Conservation (phyloP, 23 tunicate genomes). For the Styela clava region DNA sequence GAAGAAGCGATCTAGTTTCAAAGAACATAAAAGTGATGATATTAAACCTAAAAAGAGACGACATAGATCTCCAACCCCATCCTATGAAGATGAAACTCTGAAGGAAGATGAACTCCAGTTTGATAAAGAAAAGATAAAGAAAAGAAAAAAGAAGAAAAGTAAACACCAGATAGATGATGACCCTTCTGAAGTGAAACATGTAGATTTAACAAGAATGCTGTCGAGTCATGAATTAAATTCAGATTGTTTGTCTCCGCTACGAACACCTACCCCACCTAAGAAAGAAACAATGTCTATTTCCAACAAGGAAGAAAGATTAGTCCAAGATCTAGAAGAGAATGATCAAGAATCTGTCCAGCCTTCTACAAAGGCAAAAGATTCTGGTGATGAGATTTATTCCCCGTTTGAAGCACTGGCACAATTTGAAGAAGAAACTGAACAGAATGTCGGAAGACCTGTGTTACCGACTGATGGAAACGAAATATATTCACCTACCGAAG, state of each 20-base stretch:
- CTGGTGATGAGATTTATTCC: background rate
- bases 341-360: background rate
- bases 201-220: background rate
- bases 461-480: background rate
- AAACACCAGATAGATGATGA: background rate
- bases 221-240: constrained; percentile 4
- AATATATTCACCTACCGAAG: background rate
- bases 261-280: constrained; percentile 4
- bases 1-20: background rate
- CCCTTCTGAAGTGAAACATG: background rate
- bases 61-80: background rate
- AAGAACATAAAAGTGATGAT: background rate
- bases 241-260: constrained; percentile 1
- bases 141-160: background rate
- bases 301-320: background rate
- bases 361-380: background rate
- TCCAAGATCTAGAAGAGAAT: background rate
- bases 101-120: background rate
- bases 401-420: background rate
- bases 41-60: background rate
- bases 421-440: background rate
- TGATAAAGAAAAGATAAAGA: background rate
- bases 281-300: background rate
- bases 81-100: background rate
- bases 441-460: background rate